These are phyloP conservation scores for Hylaeus volcanicus DNA, from an alignment of 1,140 invertebrate species.

Conservation along the genomic window DNA sequence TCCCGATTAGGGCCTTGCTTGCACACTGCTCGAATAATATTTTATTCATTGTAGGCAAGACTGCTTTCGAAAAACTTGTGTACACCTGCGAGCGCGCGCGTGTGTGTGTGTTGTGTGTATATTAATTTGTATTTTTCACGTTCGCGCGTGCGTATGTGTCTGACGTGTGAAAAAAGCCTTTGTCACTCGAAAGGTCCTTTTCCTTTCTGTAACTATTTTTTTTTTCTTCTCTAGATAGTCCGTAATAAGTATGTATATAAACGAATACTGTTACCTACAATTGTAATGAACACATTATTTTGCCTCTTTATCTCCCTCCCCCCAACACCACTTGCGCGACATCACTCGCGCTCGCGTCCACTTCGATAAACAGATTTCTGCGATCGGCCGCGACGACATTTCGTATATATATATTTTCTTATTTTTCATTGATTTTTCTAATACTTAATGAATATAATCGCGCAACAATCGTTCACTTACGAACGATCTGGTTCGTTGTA, in stretches of 20 bases:
- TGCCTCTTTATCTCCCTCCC: conserved; percentile 25
- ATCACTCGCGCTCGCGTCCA: conserved; percentile 7
- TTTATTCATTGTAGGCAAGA: not conserved
- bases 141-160: not conserved
- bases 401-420: conserved; percentile 10
- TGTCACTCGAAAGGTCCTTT: conserved; percentile 9
- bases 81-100: not conserved
- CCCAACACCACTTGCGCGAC: not conserved
- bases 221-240: conserved; percentile 47
- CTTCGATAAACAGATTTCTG: conserved; percentile 17
- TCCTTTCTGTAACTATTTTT: conserved; percentile 24
- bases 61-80: not conserved
- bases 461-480: not conserved
- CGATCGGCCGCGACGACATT: conserved; percentile 21
- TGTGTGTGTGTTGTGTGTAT: not conserved
- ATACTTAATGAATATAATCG: conserved; percentile 8
- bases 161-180: not conserved
- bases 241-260: conserved; percentile 68
- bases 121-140: not conserved
- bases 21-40: no score
- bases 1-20: no score
- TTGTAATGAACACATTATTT: conserved; percentile 76
- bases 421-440: not conserved
- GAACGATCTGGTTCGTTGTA: not conserved
- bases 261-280: conserved; percentile 75